Evolutionary conservation across 2,113 vertebrate species (phyloP), one percentile per base, ranked within the genome.

Genomic region (Brachypteracias leptosomus): DNA sequence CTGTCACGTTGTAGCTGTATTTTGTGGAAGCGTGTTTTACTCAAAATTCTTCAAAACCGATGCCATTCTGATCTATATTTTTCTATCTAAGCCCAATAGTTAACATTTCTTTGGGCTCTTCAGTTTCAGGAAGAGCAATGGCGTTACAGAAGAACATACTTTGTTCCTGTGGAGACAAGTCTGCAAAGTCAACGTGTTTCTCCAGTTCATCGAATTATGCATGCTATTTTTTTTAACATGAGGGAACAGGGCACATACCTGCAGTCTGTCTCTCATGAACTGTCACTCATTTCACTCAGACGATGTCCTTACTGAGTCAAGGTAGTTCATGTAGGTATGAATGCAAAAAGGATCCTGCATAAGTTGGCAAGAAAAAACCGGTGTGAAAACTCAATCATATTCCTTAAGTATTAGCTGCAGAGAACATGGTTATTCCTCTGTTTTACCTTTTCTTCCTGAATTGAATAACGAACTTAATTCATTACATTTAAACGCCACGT

Each of bases 161-260:
- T 78, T 16, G 33, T 4, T 62, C 16, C 17, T 24, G 18, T 20
- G 47, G 26, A 85, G 26, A 29, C 19, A 31, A 47, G 33, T 22
- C 49, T 42, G 22, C 26, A 3, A 70, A 86, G 38, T 25, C 16
- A 7, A 2, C 1, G 13, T 4, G 29, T 71, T 92, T 44, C 76
- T 78, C 80, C 22, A 52, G 5, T 6, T 6, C 31, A 6, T 31
- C 3, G 3, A 80, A 9, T 20, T 16, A 22, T 1, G 9, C 0
- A 1, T 6, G 2, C 14, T 77, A 9, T 7, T 25, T 72, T 52
- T n/a, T 9, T 26, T 70, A 33, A 4, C 9, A 35, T 4, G 26
- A 65, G n/a, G 72, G 11, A 17, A 67, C 7, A 47, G 9, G 33
- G 13, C 11, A 22, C 4, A 0, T 19, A 47, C 8, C 19, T 89